These are phyloP conservation scores for Ephydatia muelleri DNA, from an alignment of 37 sponge, comb jelly and placozoan species.

Conservation along the genomic window DNA sequence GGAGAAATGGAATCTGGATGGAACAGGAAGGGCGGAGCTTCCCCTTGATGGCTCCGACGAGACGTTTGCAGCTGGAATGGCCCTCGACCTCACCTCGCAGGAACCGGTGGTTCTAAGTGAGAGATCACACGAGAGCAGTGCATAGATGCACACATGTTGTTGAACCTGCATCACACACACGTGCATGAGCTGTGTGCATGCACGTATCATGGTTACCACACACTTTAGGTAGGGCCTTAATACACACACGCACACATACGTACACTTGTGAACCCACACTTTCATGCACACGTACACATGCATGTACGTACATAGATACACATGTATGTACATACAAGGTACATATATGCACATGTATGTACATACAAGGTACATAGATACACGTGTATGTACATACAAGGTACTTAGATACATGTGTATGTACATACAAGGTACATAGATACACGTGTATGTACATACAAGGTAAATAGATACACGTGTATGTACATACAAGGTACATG, in stretches of 20 bases:
- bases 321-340: too few relatives aligned
- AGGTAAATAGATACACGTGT: not conserved
- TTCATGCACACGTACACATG: too few relatives aligned
- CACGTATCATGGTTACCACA: too few relatives aligned
- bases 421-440: not conserved
- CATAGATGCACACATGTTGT: too few relatives aligned
- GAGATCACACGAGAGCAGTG: not conserved
- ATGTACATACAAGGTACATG: not conserved
- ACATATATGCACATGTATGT: not conserved
- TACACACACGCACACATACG: too few relatives aligned
- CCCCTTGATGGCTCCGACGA: constrained; percentile 66
- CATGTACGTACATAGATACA: too few relatives aligned
- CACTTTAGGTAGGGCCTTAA: too few relatives aligned
- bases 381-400: not conserved
- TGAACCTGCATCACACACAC: too few relatives aligned
- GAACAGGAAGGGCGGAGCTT: constrained; percentile 66
- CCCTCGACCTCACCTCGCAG: constrained; percentile 58
- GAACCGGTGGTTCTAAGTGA: constrained; percentile 31
- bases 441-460: not conserved
- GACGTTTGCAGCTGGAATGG: constrained; percentile 63
- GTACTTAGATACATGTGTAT: not conserved
- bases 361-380: constrained; percentile 2
- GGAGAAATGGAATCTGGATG: constrained; percentile 75
- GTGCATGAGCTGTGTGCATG: too few relatives aligned
- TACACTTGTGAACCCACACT: too few relatives aligned